Conservation (phyloP, 2,113 vertebrate genomes). For the Sinocyclocheilus anshuiensis region DNA sequence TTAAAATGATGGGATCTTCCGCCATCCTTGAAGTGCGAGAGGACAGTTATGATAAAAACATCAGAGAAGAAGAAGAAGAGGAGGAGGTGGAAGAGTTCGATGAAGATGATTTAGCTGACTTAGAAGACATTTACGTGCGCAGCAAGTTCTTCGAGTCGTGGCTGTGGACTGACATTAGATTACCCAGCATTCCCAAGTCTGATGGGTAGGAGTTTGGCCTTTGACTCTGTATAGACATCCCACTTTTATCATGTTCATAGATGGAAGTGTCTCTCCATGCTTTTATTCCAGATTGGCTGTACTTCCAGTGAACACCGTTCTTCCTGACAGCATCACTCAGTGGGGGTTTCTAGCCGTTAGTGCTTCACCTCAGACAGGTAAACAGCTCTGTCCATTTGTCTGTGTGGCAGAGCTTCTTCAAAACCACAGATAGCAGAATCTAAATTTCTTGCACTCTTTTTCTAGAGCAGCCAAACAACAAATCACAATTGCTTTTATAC, state of each 20-base stretch:
- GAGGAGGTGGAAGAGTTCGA: constrained; percentile 30
- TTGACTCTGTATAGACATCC: neutral
- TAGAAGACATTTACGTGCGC: constrained; percentile 66
- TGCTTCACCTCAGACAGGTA: constrained; percentile 70
- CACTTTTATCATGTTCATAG: neutral
- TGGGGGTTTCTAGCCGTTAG: constrained; percentile 75
- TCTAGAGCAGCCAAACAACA: neutral
- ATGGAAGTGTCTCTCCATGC: neutral
- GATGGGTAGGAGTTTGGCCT: constrained; percentile 63
- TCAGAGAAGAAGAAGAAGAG: neutral
- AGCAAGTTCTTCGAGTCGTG: constrained; percentile 75
- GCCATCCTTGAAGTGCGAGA: no score
- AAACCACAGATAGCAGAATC: no score
- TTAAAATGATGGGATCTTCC: no score
- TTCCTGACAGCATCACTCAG: constrained; percentile 79
- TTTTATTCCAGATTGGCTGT: constrained; percentile 63
- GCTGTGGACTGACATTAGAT: constrained; percentile 70
- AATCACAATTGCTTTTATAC: neutral
- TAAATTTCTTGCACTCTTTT: neutral
- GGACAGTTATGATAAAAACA: neutral
- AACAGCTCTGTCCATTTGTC: neutral
- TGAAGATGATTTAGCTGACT: constrained; percentile 62
- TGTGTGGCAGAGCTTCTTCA: neutral
- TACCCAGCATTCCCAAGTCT: constrained; percentile 57
- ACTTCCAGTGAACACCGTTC: constrained; percentile 15